Evolutionary conservation across 2,888 invertebrate genomes (phyloP), one percentile per base, ranked within the genome.

Genomic region (Sepioteuthis lessoniana): DNA sequence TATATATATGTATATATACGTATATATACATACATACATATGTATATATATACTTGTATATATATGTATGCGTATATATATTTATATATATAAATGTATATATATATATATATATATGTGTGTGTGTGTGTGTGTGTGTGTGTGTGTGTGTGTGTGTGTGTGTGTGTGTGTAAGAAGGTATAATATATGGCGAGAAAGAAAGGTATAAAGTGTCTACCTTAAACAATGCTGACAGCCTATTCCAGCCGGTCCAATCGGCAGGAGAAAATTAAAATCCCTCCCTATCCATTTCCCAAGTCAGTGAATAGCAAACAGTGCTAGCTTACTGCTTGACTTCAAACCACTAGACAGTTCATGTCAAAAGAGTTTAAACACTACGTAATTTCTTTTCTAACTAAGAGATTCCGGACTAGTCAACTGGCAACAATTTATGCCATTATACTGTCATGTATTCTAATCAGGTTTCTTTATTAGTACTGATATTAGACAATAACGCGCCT

Each of bases 211-310:
- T 76, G 76, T 76, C 76, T 76, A 35, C 76, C 76, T 76, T 76
- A 76, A 76, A 76, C 76, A 76, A 76, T 76, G 76, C 76, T 76
- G 76, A 76, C 76, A 76, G 76, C 76, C n/a, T 76, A 76, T 76
- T 76, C 76, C n/a, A 76, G 76, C 76, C 76, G 76, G 76, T 76
- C 76, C 76, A 76, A 76, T 76, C 76, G 76, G 76, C 76, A 76
- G 76, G 76, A 76, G 76, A 76, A 76, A 76, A 76, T 76, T 76
- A 76, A 76, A 76, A 76, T 76, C 76, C 76, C 55, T n/a, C 76
- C 76, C 76, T 76, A 76, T 76, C 76, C 76, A 76, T 76, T 76
- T 35, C 76, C 76, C 1, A 25, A 13, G n/a, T n/a, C 76, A 76
- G n/a, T n/a, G n/a, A 76, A 76, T n/a, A n/a, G 76, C 76, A 76